phyloP scores from a whole-genome alignment of 2,113 vertebrate species.

The Buteo buteo region DNA sequence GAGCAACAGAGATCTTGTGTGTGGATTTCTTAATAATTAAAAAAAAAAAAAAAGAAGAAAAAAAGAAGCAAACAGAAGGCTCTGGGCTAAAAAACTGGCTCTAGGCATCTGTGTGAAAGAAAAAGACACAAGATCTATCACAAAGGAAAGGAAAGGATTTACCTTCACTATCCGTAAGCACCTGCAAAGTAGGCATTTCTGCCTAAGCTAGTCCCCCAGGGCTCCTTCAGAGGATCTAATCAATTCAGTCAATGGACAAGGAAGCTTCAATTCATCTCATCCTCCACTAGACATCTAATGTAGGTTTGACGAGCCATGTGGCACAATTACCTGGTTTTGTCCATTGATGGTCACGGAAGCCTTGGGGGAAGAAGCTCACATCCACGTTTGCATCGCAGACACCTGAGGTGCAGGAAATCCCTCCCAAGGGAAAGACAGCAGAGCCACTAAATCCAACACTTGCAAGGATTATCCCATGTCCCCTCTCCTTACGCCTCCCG shows the following conservation, averaged over 20 bases:
- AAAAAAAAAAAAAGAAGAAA: too few relatives aligned
- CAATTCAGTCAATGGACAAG: background rate
- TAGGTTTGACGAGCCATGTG: background rate
- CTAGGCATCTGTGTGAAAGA: background rate
- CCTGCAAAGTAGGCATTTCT: background rate
- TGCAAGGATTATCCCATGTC: rapidly evolving
- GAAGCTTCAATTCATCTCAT: background rate
- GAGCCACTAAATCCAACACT: background rate
- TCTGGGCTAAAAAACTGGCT: background rate
- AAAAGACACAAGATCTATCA: background rate
- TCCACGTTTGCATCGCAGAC: rapidly evolving
- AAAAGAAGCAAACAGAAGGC: background rate
- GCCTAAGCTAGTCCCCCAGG: background rate
- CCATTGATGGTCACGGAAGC: background rate
- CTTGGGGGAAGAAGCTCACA: background rate
- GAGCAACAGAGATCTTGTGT: background rate
- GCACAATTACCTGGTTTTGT: background rate
- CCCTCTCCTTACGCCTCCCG: background rate
- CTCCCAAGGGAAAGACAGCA: background rate
- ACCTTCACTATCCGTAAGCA: background rate
- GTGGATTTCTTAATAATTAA: background rate
- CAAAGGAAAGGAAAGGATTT: background rate
- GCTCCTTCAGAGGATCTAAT: background rate
- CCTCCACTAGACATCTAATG: background rate
- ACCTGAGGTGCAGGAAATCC: background rate